phyloP scores from a whole-genome alignment of 2,888 invertebrate species.

The Agrypnus murinus region DNA sequence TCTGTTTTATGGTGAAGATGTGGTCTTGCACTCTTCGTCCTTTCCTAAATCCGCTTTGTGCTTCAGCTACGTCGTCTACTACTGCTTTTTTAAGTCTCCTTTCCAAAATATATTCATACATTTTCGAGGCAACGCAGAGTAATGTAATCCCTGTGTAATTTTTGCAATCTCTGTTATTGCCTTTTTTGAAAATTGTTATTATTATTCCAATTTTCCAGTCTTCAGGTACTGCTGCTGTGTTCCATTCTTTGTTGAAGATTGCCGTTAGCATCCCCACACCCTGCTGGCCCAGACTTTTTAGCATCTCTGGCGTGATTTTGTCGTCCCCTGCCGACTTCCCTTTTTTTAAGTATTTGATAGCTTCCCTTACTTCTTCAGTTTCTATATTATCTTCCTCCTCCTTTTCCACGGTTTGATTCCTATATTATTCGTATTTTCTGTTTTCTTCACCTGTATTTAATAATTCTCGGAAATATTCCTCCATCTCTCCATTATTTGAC shows the following conservation, averaged over 20 bases:
- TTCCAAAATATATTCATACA: background rate
- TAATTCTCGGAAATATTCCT: constrained; percentile 8
- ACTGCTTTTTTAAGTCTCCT: constrained; percentile 6
- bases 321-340: background rate
- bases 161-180: no score
- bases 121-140: background rate
- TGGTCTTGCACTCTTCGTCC: constrained; percentile 25
- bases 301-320: background rate
- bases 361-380: no score
- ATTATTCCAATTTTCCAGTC: no score
- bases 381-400: no score
- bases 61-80: background rate
- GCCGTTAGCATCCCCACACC: no score
- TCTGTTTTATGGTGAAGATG: constrained; percentile 30
- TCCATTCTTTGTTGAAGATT: no score
- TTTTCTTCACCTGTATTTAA: constrained; percentile 3
- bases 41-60: constrained; percentile 19
- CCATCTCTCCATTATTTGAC: no score
- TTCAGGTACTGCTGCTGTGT: no score
- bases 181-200: no score
- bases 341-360: no score
- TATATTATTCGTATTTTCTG: background rate
- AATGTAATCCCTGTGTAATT: background rate
- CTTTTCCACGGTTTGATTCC: constrained; percentile 4
- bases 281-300: no score